These are phyloP conservation scores for Maccullochella peelii DNA, from an alignment of 2,113 vertebrate species.

Conservation along the genomic window DNA sequence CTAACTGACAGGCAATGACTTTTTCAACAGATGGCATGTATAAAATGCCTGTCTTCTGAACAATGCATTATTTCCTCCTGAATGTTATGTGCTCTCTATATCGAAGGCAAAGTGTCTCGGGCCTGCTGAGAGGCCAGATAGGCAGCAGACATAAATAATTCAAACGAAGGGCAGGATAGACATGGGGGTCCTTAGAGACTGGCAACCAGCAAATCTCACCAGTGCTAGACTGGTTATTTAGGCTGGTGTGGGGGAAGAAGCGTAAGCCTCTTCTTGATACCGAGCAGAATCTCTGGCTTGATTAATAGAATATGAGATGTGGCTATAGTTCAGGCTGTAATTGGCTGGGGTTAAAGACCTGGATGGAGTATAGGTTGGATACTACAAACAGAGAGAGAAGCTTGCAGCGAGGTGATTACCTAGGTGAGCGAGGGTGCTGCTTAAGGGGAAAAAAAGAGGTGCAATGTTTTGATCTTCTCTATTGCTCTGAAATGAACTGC, in stretches of 20 bases:
- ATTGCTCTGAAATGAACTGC: not conserved
- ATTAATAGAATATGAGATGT: constrained; percentile 19
- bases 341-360: constrained; percentile 30
- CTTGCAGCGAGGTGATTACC: constrained; percentile 25
- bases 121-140: constrained; percentile 62
- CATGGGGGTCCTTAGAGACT: constrained; percentile 53
- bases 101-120: constrained; percentile 47
- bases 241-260: constrained; percentile 2
- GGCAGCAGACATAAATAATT: constrained; percentile 76
- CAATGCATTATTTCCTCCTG: constrained; percentile 46
- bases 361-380: not conserved
- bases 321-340: constrained; percentile 19
- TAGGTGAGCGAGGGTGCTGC: not conserved
- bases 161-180: constrained; percentile 63
- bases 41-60: constrained; percentile 34
- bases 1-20: constrained; percentile 12
- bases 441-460: not conserved
- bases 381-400: not conserved
- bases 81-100: constrained; percentile 45
- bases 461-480: constrained; percentile 9
- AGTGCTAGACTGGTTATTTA: constrained; percentile 59
- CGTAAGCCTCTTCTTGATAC: not conserved
- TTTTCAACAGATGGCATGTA: constrained; percentile 25
- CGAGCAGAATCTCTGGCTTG: constrained; percentile 28
- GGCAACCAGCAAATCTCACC: constrained; percentile 57